Base-by-base conservation (phyloP, 2,888 invertebrate genomes). In the Diaprepes abbreviatus region DNA sequence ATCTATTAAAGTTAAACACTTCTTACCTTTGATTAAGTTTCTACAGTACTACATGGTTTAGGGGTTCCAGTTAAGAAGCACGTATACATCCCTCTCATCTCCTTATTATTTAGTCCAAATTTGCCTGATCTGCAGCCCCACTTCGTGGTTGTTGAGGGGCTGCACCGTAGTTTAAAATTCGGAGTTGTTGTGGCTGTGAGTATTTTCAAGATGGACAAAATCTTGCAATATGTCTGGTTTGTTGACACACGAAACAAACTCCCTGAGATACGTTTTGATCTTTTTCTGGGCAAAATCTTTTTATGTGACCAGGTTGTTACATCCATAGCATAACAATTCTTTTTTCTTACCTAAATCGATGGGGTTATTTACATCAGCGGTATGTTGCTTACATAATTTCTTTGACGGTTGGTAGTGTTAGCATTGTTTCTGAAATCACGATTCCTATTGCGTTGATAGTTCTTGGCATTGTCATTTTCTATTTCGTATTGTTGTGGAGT, bases 111-210 rank as follows among this genome's bases (percentile, higher is more conserved):
- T n/a, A n/a, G n/a, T n/a, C n/a, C n/a, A n/a, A n/a, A n/a, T n/a
- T n/a, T n/a, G n/a, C n/a, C n/a, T n/a, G n/a, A n/a, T n/a, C n/a
- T n/a, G n/a, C n/a, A n/a, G n/a, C n/a, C n/a, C n/a, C n/a, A n/a
- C n/a, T n/a, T n/a, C 50, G 50, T 24, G 50, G 50, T 31, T 50
- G 50, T 14, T 12, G 31, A 9, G n/a, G 10, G 28, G 24, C 50
- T 31, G 50, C 28, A 7, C 9, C 28, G 21, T n/a, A 24, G 50
- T 55, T 55, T 55, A 55, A 55, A 24, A 1, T 17, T 2, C n/a
- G 5, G 0, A 4, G 2, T 50, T 14, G 5, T 24, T 1, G 7
- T n/a, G 10, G 12, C 2, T 12, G 50, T 50, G 1, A 6, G 0
- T 36, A 17, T 35, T 17, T n/a, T n/a, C n/a, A n/a, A n/a, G n/a